phyloP scores from a whole-genome alignment of 2,797 vertebrate genomes.

The Danio kyathit region DNA sequence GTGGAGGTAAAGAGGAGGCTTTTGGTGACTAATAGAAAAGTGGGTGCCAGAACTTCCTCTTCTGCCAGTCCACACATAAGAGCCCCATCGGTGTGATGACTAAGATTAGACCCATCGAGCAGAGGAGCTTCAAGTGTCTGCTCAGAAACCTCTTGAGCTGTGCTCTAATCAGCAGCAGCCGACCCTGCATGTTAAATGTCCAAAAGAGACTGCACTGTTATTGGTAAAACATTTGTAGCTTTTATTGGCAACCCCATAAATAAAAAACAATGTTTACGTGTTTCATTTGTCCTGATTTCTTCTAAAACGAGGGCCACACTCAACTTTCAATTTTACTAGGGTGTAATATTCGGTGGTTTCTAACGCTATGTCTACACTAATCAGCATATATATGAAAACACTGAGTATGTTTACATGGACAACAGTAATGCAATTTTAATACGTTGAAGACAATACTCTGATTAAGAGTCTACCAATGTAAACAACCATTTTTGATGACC shows the following conservation, averaged over 20 bases:
- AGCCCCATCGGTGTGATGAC: constrained; percentile 39
- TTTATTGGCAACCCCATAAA: background rate
- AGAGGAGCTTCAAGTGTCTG: constrained; percentile 4
- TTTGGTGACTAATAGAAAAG: constrained; percentile 33
- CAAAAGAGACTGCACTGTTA: background rate
- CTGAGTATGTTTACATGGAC: no score
- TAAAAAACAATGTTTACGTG: background rate
- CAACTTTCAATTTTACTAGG: background rate
- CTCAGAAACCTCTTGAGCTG: background rate
- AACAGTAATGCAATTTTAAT: no score
- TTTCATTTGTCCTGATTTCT: background rate
- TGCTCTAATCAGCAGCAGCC: constrained; percentile 13
- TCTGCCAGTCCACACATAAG: constrained; percentile 20
- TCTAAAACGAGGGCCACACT: background rate
- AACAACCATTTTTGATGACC: no score
- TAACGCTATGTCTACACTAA: background rate
- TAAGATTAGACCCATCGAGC: constrained; percentile 19
- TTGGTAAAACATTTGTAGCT: background rate
- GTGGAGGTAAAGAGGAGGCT: constrained; percentile 3
- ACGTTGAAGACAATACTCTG: no score
- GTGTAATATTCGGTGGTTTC: background rate
- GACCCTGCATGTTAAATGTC: background rate
- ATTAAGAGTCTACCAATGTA: no score
- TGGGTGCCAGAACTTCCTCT: constrained; percentile 38
- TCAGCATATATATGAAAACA: no score